Percentiles rank a stretch among this genome's conserved stretches.
Conservation (phyloP, 2,113 vertebrate genomes). For the Varanus komodoensis region DNA sequence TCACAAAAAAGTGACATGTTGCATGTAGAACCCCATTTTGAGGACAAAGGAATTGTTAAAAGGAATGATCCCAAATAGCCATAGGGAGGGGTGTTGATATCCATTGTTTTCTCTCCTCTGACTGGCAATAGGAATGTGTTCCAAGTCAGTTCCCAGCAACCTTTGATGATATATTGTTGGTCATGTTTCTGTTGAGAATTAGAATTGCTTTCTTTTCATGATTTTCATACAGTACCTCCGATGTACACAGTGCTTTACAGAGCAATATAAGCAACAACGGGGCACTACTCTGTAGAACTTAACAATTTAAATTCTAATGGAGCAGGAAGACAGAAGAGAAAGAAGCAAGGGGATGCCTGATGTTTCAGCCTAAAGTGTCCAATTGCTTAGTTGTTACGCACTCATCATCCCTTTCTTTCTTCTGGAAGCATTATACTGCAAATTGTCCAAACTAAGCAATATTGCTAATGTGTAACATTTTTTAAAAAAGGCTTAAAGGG, state of each 20-base stretch:
- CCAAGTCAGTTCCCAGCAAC: background rate
- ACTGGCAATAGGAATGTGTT: background rate
- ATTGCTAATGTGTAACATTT: background rate
- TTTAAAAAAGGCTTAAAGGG: background rate
- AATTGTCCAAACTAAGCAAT: background rate
- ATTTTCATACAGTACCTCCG: too few relatives aligned
- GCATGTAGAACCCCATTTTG: background rate
- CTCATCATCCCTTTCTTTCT: too few relatives aligned
- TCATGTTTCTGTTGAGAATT: background rate
- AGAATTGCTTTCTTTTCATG: background rate
- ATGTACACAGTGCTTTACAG: background rate
- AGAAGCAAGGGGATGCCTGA: background rate
- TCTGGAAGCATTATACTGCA: background rate
- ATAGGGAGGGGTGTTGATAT: background rate
- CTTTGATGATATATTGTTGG: background rate
- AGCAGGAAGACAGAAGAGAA: too few relatives aligned
- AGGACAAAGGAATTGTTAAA: background rate
- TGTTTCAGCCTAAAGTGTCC: background rate
- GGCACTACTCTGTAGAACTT: background rate
- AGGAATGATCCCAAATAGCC: background rate
- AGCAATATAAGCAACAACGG: background rate
- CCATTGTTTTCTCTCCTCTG: background rate
- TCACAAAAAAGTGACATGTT: background rate
- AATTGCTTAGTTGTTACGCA: background rate
- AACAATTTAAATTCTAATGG: background rate